Conservation (phyloP, 2,888 invertebrate species). For the Pomacea canaliculata region DNA sequence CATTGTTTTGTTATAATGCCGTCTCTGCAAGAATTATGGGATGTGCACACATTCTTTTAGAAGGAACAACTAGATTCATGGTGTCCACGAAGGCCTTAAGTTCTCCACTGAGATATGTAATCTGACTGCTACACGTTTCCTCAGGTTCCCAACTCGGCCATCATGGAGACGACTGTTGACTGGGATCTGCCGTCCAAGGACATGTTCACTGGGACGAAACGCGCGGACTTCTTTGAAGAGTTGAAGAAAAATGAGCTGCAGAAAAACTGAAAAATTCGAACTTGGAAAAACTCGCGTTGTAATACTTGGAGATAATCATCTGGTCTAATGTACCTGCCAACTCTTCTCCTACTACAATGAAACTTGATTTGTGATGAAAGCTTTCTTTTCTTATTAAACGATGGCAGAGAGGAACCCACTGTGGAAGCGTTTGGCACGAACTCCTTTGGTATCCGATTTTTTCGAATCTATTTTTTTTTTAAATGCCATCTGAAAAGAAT, state of each 20-base stretch:
- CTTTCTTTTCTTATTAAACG: no score
- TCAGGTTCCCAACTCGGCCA: slow-evolving; percentile 23
- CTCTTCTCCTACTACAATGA: no score
- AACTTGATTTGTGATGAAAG: no score
- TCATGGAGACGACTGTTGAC: slow-evolving; percentile 7
- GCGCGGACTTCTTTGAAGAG: background rate
- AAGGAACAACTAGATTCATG: background rate
- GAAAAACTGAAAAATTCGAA: no score
- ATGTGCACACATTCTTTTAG: background rate
- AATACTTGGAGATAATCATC: background rate
- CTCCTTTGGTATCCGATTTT: no score
- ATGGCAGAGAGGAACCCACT: no score
- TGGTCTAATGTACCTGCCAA: no score
- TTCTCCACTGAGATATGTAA: no score
- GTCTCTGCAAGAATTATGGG: background rate
- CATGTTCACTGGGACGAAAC: background rate
- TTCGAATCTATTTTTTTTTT: no score
- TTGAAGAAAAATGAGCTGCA: background rate
- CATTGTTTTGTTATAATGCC: background rate
- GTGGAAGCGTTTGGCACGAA: no score
- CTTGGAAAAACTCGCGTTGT: background rate
- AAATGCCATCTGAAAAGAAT: no score
- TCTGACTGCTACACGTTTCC: no score
- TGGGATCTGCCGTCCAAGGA: slow-evolving; percentile 18
- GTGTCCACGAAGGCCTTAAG: background rate